A percentile compares a stretch with the other conserved stretches of the same genome.
Evolutionary conservation across 2,888 invertebrate species (phyloP).

Genomic region (Nematopogon swammerdamellus): DNA sequence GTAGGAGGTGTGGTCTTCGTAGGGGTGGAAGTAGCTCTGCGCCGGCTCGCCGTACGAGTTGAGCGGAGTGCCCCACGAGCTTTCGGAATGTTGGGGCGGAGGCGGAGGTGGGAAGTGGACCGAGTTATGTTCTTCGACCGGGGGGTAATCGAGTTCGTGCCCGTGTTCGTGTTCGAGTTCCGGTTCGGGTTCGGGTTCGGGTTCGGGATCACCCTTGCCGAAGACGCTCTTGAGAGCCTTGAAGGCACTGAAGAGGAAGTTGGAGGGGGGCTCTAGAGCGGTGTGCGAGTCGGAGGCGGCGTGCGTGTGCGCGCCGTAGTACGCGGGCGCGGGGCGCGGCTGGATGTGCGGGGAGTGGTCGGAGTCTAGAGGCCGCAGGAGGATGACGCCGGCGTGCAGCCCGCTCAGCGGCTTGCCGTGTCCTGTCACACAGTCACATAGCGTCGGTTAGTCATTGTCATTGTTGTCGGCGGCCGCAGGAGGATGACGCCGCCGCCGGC

Average conservation of each 20-base stretch:
- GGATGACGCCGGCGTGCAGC: slow-evolving; percentile 42
- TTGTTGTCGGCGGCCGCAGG: too few relatives aligned
- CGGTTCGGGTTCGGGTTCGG: slow-evolving; percentile 7
- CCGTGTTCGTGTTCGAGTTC: slow-evolving; percentile 8
- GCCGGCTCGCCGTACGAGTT: slow-evolving; percentile 47
- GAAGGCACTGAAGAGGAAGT: slow-evolving; percentile 37
- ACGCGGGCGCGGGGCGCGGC: slow-evolving; percentile 16
- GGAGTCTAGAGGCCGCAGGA: slow-evolving; percentile 39
- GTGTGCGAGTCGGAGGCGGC: slow-evolving; percentile 26
- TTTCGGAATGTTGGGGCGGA: slow-evolving; percentile 23
- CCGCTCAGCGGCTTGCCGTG: slow-evolving; percentile 44
- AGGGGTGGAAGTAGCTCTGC: slow-evolving; percentile 24
- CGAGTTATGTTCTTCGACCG: slow-evolving; percentile 10
- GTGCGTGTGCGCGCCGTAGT: too few relatives aligned
- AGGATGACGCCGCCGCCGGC: slow-evolving; percentile 46
- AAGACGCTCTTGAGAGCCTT: slow-evolving; percentile 40
- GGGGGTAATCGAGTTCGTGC: slow-evolving; percentile 9
- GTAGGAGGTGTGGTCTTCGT: slow-evolving; percentile 22
- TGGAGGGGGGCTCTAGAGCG: slow-evolving; percentile 35
- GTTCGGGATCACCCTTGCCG: slow-evolving; percentile 16
- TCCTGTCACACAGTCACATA: slow-evolving; percentile 26
- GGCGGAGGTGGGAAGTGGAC: slow-evolving; percentile 32
- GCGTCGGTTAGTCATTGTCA: too few relatives aligned
- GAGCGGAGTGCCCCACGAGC: slow-evolving; percentile 36
- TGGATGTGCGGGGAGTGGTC: slow-evolving; percentile 21